A percentile compares a stretch with the other conserved stretches of the same genome.
Evolutionary conservation across 2,888 invertebrate species (phyloP).

Genomic region (Lycia hirtaria): DNA sequence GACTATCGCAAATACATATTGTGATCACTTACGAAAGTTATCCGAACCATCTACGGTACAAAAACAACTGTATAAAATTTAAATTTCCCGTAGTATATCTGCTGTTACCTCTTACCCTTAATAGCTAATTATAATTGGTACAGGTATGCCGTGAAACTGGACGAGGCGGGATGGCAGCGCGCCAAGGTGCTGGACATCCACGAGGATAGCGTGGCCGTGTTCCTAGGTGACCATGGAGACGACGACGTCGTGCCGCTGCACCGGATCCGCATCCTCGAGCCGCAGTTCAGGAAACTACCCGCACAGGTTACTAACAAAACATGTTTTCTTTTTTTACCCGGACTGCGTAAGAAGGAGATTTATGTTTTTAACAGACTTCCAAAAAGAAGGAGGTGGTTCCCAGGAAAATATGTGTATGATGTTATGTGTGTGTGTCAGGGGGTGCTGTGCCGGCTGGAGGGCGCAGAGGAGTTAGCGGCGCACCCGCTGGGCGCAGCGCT

Average conservation of each 20-base stretch:
- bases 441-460: slow-evolving; percentile 88
- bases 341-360: too few relatives aligned
- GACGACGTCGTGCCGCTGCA: slow-evolving; percentile 83
- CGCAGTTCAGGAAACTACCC: slow-evolving; percentile 87
- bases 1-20: too few relatives aligned
- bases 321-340: not conserved
- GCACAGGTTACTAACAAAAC: slow-evolving; percentile 84
- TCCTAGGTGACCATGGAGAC: slow-evolving; percentile 92
- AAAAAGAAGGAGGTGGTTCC: not conserved
- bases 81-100: too few relatives aligned
- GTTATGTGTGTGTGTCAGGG: slow-evolving; percentile 73
- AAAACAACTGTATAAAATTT: too few relatives aligned
- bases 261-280: slow-evolving; percentile 86
- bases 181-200: slow-evolving; percentile 85
- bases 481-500: slow-evolving; percentile 61
- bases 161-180: slow-evolving; percentile 81
- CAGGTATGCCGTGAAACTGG: slow-evolving; percentile 78
- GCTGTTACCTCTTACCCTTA: too few relatives aligned
- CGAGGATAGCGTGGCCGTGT: slow-evolving; percentile 82
- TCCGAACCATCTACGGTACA: too few relatives aligned
- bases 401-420: not conserved
- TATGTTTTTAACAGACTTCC: too few relatives aligned
- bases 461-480: slow-evolving; percentile 87
- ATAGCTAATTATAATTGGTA: too few relatives aligned
- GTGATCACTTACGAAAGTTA: too few relatives aligned